Base-by-base conservation (phyloP, 2,113 vertebrate species). In the Amazona vittata region DNA sequence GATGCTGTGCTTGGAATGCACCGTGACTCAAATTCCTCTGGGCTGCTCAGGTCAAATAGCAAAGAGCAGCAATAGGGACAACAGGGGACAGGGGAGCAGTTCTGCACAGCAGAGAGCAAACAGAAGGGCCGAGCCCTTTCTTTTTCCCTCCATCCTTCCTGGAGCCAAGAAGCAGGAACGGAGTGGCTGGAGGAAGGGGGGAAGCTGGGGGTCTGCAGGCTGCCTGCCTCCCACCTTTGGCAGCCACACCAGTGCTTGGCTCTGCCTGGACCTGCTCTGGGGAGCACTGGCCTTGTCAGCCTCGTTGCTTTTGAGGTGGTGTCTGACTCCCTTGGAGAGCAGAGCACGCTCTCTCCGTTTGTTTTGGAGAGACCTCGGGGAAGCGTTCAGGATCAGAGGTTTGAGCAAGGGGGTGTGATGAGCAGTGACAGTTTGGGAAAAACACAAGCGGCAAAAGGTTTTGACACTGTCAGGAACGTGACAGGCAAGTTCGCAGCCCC, bases 401-500 rank as follows among this genome's bases (percentile, higher is more conserved):
- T 91, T 80, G 53, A 91, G 67, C 62, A 31, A 74, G 67, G 73
- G 87, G 31, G n/a, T 37, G 90, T 73, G 90, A 93, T 62, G 28
- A 52, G 89, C 19, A 1, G 50, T 46, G 86, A 96, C 96, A 96
- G 95, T 68, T 89, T 70, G 70, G 86, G 90, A 94, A 96, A 96
- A 97, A 95, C 85, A 96, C 69, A 65, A 67, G 78, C 43, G 53
- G 78, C 50, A 70, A 75, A 94, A 96, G 94, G 94, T 94, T 81
- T 85, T 83, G 89, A 35, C 75, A 10, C 87, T 96, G 97, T 97
- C 97, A 93, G 89, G 90, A 96, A 95, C 35, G 25, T 68, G 96
- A 97, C 93, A 94, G 96, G 92, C 96, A 94, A 83, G 94, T 94
- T 97, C 96, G 86, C 83, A 86, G 95, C 93, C 96, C 90, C 74